Base-by-base conservation (phyloP, 2,888 invertebrate species). In the Gymnosoma rotundatum region DNA sequence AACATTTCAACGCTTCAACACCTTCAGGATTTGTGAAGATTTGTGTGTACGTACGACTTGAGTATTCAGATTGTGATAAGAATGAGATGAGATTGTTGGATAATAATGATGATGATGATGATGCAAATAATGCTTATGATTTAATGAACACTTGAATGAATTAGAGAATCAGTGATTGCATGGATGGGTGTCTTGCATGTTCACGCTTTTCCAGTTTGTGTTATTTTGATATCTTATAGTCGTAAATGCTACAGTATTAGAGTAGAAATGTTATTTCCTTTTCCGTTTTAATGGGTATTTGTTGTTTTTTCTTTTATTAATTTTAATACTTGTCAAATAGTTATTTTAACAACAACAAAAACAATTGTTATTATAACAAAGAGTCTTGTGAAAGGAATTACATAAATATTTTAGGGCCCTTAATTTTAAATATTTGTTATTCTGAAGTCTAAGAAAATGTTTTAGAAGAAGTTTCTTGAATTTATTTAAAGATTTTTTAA, bases 201-300 rank as follows among this genome's bases (percentile, higher is more conserved):
- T 48, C 60, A 38, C 56, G n/a, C 56, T 48, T 74, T 54, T 58
- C 18, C 14, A 18, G 52, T n/a, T 10, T 50, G 54, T 21, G 0
- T 73, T 52, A 42, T 52, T 66, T 32, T 32, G 21, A 32, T 21
- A 63, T 75, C 38, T 21, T 58, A 54, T 48, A 32, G 0, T 32
- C 8, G 32, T 32, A 52, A 56, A 52, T 74, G 61, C 21, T 54
- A 76, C 61, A 54, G 32, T 61, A 18, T 64, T 32, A 7, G 7
- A 36, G 32, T 42, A 20, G 61, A 48, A 42, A 72, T 76, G 88
- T 88, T 54, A 89, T 88, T 89, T 89, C 88, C 89, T 88, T 89
- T 89, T 89, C 88, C 89, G 86, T 88, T 89, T 89, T 88, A 88
- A 86, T 89, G 89, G 88, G 87, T 87, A 89, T 42, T 58, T 67